Percentiles rank a stretch among this genome's conserved stretches.
Evolutionary conservation across 1,140 invertebrate species (phyloP).

Genomic region (Thaumatotibia leucotreta): DNA sequence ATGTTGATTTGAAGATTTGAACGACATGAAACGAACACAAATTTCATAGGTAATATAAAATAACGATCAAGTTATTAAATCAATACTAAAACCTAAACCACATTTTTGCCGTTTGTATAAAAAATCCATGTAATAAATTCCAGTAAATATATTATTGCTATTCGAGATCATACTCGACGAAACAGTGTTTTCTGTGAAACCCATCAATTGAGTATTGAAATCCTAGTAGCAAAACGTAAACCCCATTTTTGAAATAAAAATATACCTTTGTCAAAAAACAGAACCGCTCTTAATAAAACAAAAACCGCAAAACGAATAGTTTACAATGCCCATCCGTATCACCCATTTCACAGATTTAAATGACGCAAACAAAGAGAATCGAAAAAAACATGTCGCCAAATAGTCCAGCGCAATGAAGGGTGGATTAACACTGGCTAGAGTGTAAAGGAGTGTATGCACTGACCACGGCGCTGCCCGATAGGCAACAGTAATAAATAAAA

Average conservation of each 20-base stretch:
- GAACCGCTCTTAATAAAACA: background rate
- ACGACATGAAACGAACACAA: too few species aligned
- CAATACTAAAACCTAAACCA: too few species aligned
- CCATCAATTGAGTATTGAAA: too few species aligned
- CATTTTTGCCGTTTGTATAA: too few species aligned
- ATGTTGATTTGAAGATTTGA: too few species aligned
- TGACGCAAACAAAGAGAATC: background rate
- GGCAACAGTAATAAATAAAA: slow-evolving; percentile 7
- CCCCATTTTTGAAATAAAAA: background rate
- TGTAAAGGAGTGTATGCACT: slow-evolving; percentile 1
- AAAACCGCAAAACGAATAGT: background rate
- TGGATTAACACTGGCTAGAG: slow-evolving; percentile 4
- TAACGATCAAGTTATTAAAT: too few species aligned
- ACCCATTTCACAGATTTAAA: background rate
- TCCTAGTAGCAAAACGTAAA: background rate
- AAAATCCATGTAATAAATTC: too few species aligned
- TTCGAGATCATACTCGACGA: too few species aligned
- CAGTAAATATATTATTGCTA: too few species aligned
- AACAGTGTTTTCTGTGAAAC: too few species aligned
- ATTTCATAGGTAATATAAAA: too few species aligned
- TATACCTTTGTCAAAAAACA: background rate
- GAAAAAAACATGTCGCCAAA: background rate
- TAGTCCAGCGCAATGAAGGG: slow-evolving; percentile 7
- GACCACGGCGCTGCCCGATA: background rate
- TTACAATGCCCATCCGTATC: background rate